These are phyloP conservation scores for Drosophila mimetica DNA, from an alignment of 2,888 invertebrate species.

Conservation along the genomic window DNA sequence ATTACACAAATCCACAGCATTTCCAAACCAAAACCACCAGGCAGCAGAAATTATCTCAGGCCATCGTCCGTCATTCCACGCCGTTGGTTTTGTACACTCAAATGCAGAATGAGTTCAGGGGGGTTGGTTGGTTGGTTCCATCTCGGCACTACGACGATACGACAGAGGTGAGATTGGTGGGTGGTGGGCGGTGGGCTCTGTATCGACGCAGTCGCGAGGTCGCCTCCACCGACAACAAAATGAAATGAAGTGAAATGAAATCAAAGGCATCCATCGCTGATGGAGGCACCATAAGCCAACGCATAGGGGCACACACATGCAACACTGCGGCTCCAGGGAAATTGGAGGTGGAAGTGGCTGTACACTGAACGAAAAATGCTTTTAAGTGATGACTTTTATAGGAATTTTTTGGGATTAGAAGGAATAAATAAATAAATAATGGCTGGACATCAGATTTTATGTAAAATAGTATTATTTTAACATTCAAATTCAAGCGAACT, in stretches of 20 bases:
- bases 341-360: conserved; percentile 9
- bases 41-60: conserved; percentile 34
- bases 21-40: conserved; percentile 42
- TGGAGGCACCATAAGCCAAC: conserved; percentile 64
- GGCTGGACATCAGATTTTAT: too few species aligned
- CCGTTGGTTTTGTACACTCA: conserved; percentile 58
- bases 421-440: too few species aligned
- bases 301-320: conserved; percentile 50
- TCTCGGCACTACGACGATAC: background rate
- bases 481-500: too few species aligned
- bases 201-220: conserved; percentile 55
- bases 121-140: conserved; percentile 4
- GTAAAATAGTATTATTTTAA: too few species aligned
- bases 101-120: conserved; percentile 17
- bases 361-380: conserved; percentile 16
- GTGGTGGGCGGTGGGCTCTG: conserved; percentile 3
- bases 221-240: conserved; percentile 59
- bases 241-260: conserved; percentile 81
- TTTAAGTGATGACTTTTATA: too few species aligned
- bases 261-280: conserved; percentile 75
- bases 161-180: background rate
- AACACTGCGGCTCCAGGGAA: conserved; percentile 13
- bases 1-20: conserved; percentile 60
- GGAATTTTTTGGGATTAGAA: too few species aligned
- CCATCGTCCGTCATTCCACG: conserved; percentile 69